phyloP scores from a whole-genome alignment of 2,888 invertebrate genomes.

The Pyrrhosoma nymphula region DNA sequence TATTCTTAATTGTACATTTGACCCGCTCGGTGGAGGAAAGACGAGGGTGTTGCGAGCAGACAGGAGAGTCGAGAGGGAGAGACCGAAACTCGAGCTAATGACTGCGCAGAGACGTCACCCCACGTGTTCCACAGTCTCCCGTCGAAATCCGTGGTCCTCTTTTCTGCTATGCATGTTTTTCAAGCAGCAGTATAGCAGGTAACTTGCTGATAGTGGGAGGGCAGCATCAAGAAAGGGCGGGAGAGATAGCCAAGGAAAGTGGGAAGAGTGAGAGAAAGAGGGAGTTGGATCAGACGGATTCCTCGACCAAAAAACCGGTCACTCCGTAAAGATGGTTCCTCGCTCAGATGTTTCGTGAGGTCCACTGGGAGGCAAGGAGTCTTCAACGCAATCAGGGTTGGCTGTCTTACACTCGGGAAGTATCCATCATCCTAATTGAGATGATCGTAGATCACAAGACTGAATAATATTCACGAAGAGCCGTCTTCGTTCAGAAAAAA shows the following conservation, averaged over 20 bases:
- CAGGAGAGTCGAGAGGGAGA: neutral
- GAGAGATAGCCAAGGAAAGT: neutral
- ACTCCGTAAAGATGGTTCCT: constrained; percentile 29
- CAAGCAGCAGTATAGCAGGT: neutral
- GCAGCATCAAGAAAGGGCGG: neutral
- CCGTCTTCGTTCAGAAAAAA: neutral
- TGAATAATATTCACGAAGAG: neutral
- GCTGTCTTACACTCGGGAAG: neutral
- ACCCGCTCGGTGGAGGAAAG: neutral
- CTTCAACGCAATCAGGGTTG: neutral
- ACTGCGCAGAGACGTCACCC: neutral
- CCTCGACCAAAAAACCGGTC: constrained; percentile 13
- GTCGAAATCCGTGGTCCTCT: neutral
- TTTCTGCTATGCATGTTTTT: neutral
- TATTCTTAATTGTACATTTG: neutral
- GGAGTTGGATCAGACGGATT: neutral
- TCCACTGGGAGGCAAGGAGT: neutral
- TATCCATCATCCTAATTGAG: neutral
- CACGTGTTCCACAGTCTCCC: neutral
- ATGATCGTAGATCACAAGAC: neutral
- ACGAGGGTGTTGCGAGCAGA: neutral
- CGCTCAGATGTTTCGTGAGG: constrained; percentile 9
- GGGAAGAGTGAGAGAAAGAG: neutral
- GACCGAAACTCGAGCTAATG: neutral
- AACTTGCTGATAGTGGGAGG: neutral